These are phyloP conservation scores for Lepidurus apus DNA, from an alignment of 1,140 invertebrate species.

Conservation along the genomic window DNA sequence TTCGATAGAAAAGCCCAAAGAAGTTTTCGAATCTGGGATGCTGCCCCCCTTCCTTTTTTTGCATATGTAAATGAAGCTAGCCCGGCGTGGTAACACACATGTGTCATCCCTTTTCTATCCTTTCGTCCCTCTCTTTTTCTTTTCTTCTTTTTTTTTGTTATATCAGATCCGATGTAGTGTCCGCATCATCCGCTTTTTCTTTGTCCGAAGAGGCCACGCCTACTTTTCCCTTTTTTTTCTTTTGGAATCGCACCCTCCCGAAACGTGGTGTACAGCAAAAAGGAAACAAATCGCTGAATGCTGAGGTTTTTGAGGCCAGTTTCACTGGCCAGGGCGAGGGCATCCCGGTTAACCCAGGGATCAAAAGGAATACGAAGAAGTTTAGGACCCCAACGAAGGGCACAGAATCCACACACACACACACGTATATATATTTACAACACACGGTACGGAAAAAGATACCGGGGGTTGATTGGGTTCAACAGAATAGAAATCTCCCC, in stretches of 20 bases:
- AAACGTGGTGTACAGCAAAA: neutral
- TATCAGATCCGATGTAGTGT: neutral
- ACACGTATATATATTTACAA: neutral
- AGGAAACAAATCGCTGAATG: conserved; percentile 11
- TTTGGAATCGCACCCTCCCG: neutral
- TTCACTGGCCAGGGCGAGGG: conserved; percentile 12
- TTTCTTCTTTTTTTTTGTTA: neutral
- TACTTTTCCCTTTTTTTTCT: neutral
- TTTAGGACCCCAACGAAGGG: neutral
- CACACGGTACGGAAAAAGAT: neutral
- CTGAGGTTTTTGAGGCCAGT: conserved; percentile 21
- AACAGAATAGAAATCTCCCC: conserved; percentile 4
- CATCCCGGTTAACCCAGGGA: conserved; percentile 13
- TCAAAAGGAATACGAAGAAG: neutral
- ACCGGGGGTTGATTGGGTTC: conserved; percentile 3
- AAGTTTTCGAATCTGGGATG: neutral
- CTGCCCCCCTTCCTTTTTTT: neutral
- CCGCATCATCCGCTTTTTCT: neutral
- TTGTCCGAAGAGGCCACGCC: neutral
- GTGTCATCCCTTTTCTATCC: neutral
- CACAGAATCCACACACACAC: neutral
- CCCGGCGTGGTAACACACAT: conserved; percentile 8
- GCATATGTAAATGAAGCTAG: neutral
- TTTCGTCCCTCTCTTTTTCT: neutral
- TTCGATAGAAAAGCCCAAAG: neutral